Conservation (phyloP, 2,797 vertebrate species). For the Pogoniulus pusillus region DNA sequence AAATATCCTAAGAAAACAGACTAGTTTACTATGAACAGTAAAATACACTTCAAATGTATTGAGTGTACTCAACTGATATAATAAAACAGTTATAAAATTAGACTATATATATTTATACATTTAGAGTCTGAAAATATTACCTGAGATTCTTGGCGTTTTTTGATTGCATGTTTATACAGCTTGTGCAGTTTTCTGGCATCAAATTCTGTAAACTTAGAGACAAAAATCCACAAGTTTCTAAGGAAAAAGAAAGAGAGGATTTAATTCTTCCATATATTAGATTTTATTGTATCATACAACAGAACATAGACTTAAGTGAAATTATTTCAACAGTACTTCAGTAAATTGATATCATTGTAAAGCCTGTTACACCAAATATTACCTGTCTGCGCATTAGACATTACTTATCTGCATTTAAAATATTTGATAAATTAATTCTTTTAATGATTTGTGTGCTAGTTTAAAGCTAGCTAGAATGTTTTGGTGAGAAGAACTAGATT, state of each 20-base stretch:
- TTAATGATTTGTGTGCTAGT: too few relatives aligned
- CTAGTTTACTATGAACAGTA: neutral
- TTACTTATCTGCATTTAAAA: neutral
- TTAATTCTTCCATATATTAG: neutral
- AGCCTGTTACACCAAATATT: neutral
- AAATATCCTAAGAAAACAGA: slow-evolving; percentile 24
- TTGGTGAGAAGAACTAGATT: too few relatives aligned
- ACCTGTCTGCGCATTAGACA: neutral
- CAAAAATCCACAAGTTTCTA: slow-evolving; percentile 99
- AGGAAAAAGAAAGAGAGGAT: slow-evolving; percentile 33
- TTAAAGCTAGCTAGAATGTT: too few relatives aligned
- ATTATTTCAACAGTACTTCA: neutral
- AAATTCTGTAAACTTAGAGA: slow-evolving; percentile 99
- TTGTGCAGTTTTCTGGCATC: slow-evolving; percentile 98
- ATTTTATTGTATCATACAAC: neutral
- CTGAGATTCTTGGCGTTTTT: slow-evolving; percentile 96
- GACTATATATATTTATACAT: neutral
- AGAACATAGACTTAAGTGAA: neutral
- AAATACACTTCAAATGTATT: slow-evolving; percentile 8
- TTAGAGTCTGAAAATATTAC: slow-evolving; percentile 71
- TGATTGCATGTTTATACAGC: slow-evolving; percentile 98
- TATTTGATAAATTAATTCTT: neutral
- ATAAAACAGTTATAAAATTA: neutral
- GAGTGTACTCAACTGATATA: neutral
- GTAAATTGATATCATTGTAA: neutral